These are phyloP conservation scores for Coracopsis vasa DNA, from an alignment of 2,113 vertebrate species.

Conservation along the genomic window DNA sequence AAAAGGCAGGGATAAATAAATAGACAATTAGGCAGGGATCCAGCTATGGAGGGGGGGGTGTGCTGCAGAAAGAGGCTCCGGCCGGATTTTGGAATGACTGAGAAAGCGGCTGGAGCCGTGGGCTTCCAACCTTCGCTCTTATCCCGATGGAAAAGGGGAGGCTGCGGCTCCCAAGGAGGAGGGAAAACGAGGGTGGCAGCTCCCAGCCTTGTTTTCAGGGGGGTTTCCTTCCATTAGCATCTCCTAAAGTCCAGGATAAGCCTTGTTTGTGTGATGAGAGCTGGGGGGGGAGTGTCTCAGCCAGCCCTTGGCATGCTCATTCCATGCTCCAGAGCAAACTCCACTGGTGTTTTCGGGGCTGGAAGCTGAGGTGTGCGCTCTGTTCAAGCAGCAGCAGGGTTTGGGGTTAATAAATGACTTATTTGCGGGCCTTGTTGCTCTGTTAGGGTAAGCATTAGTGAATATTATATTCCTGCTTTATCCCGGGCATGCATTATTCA, in stretches of 20 bases:
- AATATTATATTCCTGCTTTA: conserved; percentile 57
- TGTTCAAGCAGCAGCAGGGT: conserved; percentile 7
- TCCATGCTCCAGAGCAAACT: neutral
- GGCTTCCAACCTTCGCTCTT: conserved; percentile 60
- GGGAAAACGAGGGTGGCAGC: neutral
- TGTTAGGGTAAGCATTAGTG: conserved; percentile 29
- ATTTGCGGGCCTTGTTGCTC: conserved; percentile 26
- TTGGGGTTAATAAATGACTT: conserved; percentile 57
- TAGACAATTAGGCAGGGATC: conserved; percentile 74
- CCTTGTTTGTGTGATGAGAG: neutral
- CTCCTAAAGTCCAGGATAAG: neutral
- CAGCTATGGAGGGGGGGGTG: conserved; percentile 38
- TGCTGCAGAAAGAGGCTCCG: conserved; percentile 10
- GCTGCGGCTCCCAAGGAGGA: neutral
- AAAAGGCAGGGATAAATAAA: conserved; percentile 76
- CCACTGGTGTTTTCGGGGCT: fast-evolving
- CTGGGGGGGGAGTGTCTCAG: neutral
- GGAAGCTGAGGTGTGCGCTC: neutral
- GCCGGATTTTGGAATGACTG: conserved; percentile 71
- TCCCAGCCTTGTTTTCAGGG: neutral
- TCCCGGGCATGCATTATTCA: conserved; percentile 57
- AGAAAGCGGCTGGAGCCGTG: conserved; percentile 60
- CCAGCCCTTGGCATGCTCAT: fast-evolving
- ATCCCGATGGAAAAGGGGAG: fast-evolving
- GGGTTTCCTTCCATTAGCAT: fast-evolving